A percentile compares a stretch with the other conserved stretches of the same genome.
These are phyloP conservation scores for Trichonephila inaurata DNA, from an alignment of 1,140 invertebrate genomes.

Conservation along the genomic window DNA sequence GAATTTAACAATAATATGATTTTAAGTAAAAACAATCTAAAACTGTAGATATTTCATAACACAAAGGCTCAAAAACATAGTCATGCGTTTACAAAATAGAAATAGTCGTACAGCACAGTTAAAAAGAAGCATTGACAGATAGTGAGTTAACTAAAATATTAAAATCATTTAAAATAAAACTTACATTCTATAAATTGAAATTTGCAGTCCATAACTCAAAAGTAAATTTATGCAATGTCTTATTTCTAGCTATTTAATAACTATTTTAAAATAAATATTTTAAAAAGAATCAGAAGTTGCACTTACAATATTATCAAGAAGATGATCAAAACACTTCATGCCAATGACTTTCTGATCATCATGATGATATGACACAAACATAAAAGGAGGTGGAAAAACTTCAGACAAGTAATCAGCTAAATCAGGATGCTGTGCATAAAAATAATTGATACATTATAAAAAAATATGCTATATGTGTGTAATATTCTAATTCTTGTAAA, in stretches of 20 bases:
- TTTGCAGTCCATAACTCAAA: no score
- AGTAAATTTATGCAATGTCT: not conserved
- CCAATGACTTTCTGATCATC: slow-evolving; percentile 32
- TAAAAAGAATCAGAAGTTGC: not conserved
- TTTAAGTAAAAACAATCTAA: no score
- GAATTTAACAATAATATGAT: no score
- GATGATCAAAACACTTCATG: slow-evolving; percentile 49
- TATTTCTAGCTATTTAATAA: not conserved
- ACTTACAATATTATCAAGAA: slow-evolving; percentile 71
- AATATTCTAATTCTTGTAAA: no score
- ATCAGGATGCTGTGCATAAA: slow-evolving; percentile 53
- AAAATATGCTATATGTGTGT: not conserved
- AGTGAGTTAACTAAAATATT: not conserved
- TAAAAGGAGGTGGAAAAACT: slow-evolving; percentile 56
- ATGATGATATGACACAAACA: slow-evolving; percentile 56
- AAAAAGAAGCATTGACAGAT: not conserved
- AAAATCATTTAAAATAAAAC: no score
- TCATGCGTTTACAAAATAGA: not conserved
- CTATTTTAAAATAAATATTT: not conserved
- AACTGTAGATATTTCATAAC: no score
- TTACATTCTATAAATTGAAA: no score
- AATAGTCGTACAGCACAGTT: not conserved
- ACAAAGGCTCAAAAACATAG: no score
- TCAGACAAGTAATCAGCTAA: slow-evolving; percentile 52
- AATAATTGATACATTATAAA: not conserved